These are phyloP conservation scores for Ctenosaura bakeri DNA, from an alignment of 2,797 vertebrate species.

Conservation along the genomic window DNA sequence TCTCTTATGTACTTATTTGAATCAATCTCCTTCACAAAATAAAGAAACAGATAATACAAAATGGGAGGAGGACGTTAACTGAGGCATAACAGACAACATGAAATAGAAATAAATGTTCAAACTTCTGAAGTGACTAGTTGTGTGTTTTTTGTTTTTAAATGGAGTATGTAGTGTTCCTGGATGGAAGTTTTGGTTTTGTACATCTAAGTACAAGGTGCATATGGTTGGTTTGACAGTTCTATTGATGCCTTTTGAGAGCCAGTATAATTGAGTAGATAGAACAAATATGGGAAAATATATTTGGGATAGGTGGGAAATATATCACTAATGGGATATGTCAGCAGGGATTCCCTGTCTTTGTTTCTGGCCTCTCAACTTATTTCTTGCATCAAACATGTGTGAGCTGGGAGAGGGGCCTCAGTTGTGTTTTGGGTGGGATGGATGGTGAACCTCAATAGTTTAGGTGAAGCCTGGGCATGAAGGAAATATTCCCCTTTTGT, in stretches of 20 bases:
- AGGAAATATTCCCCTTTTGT: too few relatives aligned
- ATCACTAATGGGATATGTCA: neutral
- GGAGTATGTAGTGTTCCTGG: neutral
- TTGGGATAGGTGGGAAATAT: neutral
- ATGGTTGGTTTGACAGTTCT: neutral
- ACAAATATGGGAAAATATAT: neutral
- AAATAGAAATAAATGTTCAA: too few relatives aligned
- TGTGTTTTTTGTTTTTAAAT: neutral
- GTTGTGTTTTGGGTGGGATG: too few relatives aligned
- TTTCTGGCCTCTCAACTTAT: too few relatives aligned
- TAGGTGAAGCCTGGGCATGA: too few relatives aligned
- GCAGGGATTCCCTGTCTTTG: neutral
- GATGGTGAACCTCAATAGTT: too few relatives aligned
- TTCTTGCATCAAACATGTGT: too few relatives aligned
- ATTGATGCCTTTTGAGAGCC: neutral
- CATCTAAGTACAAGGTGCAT: too few relatives aligned
- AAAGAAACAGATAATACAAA: neutral
- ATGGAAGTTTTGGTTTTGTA: too few relatives aligned
- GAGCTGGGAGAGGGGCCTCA: too few relatives aligned
- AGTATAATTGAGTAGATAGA: neutral
- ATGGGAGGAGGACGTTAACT: neutral
- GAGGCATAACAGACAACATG: too few relatives aligned
- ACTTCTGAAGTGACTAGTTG: too few relatives aligned
- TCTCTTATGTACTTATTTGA: neutral
- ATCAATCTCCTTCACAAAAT: neutral